Evolutionary conservation across 2,113 vertebrate species (phyloP), one percentile per base, ranked within the genome.

Genomic region (Cepphus grylle): DNA sequence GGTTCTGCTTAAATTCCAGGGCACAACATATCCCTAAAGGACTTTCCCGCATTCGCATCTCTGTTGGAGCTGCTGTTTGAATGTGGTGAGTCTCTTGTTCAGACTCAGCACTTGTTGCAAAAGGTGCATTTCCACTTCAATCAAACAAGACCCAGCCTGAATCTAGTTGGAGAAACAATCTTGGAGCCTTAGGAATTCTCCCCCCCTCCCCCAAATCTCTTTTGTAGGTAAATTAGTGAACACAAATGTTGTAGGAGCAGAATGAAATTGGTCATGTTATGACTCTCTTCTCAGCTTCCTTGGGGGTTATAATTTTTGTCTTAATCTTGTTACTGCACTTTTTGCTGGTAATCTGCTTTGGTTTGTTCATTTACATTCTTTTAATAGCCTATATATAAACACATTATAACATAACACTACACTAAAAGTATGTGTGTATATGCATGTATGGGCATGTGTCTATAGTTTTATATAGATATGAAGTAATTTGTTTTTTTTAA

Each of bases 261-360:
- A 82, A 74, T 62, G 13, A 94, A 81, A 53, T 77, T 13, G 38
- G 49, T 79, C 12, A 9, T 50, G 34, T 81, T 87, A 61, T 10
- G n/a, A 63, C 21, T 90, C 40, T 76, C 55, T 90, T 85, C 66
- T 91, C 58, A 58, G 3, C 1, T 53, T 66, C 27, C 42, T 80
- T 81, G 59, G 32, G 56, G 55, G 77, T 81, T 67, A 74, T 69
- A 30, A 34, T 62, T 76, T 52, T 38, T 40, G 52, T 74, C 38
- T 88, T 81, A 58, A 71, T 50, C 80, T 59, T 93, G 73, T 86
- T 86, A 27, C 27, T 94, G 76, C 45, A 66, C 3, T 47, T 95
- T 95, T 81, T 86, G 23, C 80, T 88, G 67, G 14, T 88, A 81
- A 92, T 79, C 81, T 91, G 62, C 61, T 89, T 94, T 87, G 30